These are phyloP conservation scores for Chondrosia reniformis DNA, from an alignment of 37 sponge, comb jelly and placozoan species.

Conservation along the genomic window DNA sequence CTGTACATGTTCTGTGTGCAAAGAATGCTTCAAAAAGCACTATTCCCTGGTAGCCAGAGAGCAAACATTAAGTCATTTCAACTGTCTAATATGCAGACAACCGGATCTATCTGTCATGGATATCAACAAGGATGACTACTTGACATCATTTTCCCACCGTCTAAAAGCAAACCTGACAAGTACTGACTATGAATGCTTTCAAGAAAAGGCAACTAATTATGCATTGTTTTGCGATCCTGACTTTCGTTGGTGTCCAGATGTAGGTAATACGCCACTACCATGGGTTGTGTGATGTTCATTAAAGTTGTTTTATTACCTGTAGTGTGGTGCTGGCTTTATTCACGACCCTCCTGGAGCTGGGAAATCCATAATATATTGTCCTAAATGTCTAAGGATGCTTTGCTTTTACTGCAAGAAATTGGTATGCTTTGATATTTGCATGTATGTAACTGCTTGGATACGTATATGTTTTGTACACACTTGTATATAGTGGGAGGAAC, in stretches of 20 bases:
- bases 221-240: slow-evolving; percentile 44
- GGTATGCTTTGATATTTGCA: slow-evolving; percentile 23
- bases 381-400: slow-evolving; percentile 48
- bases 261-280: slow-evolving; percentile 24
- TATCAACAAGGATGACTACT: slow-evolving; percentile 36
- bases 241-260: slow-evolving; percentile 84
- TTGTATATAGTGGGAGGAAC: slow-evolving; percentile 66
- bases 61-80: slow-evolving; percentile 66
- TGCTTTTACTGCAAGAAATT: slow-evolving; percentile 79
- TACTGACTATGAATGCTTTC: slow-evolving; percentile 41
- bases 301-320: background rate
- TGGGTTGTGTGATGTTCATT: background rate
- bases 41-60: slow-evolving; percentile 59
- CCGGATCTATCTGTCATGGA: slow-evolving; percentile 67
- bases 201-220: slow-evolving; percentile 66
- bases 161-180: slow-evolving; percentile 20
- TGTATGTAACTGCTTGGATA: background rate
- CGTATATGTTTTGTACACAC: background rate
- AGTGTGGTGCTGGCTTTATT: slow-evolving; percentile 68
- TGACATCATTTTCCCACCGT: slow-evolving; percentile 36
- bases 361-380: slow-evolving; percentile 45
- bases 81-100: slow-evolving; percentile 62
- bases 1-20: slow-evolving; percentile 65
- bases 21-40: slow-evolving; percentile 61
- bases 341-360: slow-evolving; percentile 24